Conservation (phyloP, 2,888 invertebrate genomes). For the Cheilosia urbana region DNA sequence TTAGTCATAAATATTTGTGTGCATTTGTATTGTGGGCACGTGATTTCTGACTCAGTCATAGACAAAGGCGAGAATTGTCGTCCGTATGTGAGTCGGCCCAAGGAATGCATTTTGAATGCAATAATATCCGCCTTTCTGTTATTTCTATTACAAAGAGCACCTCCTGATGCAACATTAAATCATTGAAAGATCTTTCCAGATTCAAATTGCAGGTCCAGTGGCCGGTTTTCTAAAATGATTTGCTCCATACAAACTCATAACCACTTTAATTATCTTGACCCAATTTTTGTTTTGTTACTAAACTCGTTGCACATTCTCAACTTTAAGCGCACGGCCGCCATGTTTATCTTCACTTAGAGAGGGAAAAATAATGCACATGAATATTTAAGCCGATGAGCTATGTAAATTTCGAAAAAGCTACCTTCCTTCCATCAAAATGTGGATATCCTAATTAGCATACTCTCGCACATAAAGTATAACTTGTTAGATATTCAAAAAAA, state of each 20-base stretch:
- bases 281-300: not conserved
- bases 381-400: not conserved
- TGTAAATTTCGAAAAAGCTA: slow-evolving; percentile 2
- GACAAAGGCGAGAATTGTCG: not conserved
- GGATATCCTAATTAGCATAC: slow-evolving; percentile 9
- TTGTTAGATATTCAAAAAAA: not conserved
- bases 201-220: no score
- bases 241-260: not conserved
- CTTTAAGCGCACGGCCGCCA: not conserved
- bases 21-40: not conserved
- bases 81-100: not conserved
- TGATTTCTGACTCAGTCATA: slow-evolving; percentile 1
- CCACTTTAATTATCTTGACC: not conserved
- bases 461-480: not conserved
- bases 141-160: not conserved
- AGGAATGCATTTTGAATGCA: not conserved
- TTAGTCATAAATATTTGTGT: not conserved
- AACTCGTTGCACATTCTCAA: not conserved
- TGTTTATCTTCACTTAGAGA: not conserved
- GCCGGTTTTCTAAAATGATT: not conserved
- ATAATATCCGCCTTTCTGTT: no score
- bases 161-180: no score
- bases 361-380: not conserved
- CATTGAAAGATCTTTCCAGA: no score
- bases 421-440: not conserved